Evolutionary conservation across 2,797 vertebrate species (phyloP).

Genomic region (Acanthurus leucopareius): DNA sequence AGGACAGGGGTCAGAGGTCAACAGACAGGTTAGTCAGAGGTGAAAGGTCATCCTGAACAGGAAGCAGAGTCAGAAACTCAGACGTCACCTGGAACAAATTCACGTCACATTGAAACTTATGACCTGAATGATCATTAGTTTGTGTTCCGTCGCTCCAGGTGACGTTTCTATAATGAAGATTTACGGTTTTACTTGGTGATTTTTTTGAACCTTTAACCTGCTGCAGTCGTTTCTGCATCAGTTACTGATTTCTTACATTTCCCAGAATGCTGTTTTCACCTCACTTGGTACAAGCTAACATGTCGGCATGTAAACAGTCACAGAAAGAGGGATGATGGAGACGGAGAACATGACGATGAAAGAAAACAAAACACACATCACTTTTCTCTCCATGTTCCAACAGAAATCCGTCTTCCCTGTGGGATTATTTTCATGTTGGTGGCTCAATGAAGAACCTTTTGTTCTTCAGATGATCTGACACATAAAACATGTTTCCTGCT

Average conservation of each 20-base stretch:
- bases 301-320: no score
- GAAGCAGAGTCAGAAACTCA: background rate
- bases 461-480: no score
- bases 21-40: conserved; percentile 1
- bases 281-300: background rate
- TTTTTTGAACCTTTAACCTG: background rate
- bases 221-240: background rate
- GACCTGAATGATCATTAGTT: background rate
- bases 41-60: background rate
- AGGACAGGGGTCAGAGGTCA: conserved; percentile 16
- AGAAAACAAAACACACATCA: background rate
- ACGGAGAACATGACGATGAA: no score
- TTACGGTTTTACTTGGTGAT: background rate
- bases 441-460: background rate
- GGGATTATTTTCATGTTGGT: no score
- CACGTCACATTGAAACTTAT: background rate
- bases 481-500: no score
- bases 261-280: background rate
- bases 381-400: background rate
- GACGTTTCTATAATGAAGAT: background rate
- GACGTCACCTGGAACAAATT: no score
- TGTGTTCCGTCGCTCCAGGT: background rate
- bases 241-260: background rate
- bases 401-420: no score
- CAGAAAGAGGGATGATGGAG: no score